Base-by-base conservation (phyloP, 1,140 invertebrate genomes). In the Mylabris phalerata region DNA sequence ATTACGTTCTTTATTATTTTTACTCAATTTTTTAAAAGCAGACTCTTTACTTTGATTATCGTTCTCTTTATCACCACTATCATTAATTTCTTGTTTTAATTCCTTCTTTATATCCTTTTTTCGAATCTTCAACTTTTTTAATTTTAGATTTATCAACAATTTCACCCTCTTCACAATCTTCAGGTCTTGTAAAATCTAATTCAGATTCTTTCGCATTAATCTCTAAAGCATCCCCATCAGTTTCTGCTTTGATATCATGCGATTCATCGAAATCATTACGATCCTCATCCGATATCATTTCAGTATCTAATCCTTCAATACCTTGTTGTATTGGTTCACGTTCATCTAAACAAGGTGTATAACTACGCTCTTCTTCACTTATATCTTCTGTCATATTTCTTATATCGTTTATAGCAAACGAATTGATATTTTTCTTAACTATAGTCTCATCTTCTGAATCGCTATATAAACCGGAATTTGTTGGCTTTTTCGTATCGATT, bases 21-120 rank as follows among this genome's bases (percentile, higher is more conserved):
- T 91, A 7, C 87, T 87, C 1, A 89, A 75, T 71, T 92, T 91
- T 65, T 92, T 93, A 77, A 92, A 94, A 0, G 82, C 74, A 26
- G 84, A 73, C 48, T 75, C 69, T 63, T 69, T 76, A 9, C 58
- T 59, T 65, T 74, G 73, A 10, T 59, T 59, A 66, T 75, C 73
- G 52, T 74, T 73, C 47, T 69, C 68, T 55, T 70, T 69, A 58
- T 65, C 62, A 64, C 68, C 62, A 73, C 73, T 57, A 61, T 69
- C 60, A 27, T 72, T 73, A 40, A 75, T 76, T 51, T 62, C 63
- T 62, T 74, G 32, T 54, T 64, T 61, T 73, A 76, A 64, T 73
- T 78, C 58, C 59, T 71, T 61, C 73, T 75, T 65, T 67, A 60
- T 56, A 43, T 62, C 59, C 6, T 25, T 50, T 55, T 75, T 47